Conservation (phyloP, 2,797 vertebrate species). For the Bufotes viridis region DNA sequence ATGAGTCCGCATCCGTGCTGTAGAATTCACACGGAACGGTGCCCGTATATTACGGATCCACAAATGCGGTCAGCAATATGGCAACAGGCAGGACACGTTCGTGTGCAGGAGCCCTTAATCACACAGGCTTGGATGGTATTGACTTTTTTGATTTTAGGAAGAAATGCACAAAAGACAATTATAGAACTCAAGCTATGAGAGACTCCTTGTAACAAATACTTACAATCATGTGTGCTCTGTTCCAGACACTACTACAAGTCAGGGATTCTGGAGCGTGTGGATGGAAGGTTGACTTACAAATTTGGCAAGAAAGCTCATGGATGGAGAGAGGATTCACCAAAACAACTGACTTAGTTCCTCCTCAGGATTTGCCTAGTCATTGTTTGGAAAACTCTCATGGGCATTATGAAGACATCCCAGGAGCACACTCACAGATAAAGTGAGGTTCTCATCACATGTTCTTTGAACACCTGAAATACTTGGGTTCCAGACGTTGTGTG, state of each 20-base stretch:
- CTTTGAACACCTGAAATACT: background rate
- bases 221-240: background rate
- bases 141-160: background rate
- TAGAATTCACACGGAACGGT: too few relatives aligned
- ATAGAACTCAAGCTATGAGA: background rate
- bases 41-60: too few relatives aligned
- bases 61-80: too few relatives aligned
- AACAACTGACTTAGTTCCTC: background rate
- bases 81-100: too few relatives aligned
- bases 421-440: background rate
- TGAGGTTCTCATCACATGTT: background rate
- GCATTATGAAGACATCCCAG: background rate
- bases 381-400: background rate
- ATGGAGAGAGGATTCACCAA: constrained; percentile 42
- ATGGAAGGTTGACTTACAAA: constrained; percentile 57
- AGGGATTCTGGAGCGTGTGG: constrained; percentile 59
- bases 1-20: too few relatives aligned
- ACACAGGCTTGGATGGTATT: background rate
- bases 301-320: constrained; percentile 57
- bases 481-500: background rate
- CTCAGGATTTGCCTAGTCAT: background rate
- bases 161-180: background rate
- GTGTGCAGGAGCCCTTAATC: too few relatives aligned
- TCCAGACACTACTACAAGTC: constrained; percentile 61
- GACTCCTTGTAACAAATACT: background rate